Percentiles rank a stretch among this genome's conserved stretches.
phyloP scores from a whole-genome alignment of 53 echinoderm and acorn worm species.

The Henricia sp. region DNA sequence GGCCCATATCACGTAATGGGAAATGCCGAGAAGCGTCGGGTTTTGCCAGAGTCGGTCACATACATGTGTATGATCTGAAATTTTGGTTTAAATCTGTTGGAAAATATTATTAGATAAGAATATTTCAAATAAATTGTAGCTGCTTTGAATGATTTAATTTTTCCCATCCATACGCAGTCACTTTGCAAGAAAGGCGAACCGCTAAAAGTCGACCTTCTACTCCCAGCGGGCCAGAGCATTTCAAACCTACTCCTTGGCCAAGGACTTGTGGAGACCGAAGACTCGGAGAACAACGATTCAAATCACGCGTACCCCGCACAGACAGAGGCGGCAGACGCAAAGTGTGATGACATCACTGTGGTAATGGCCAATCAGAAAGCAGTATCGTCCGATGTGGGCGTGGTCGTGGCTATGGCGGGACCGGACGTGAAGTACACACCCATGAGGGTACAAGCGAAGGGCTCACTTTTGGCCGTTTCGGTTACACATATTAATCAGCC shows the following conservation, averaged over 20 bases:
- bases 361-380: not conserved
- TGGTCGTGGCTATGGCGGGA: conserved; percentile 41
- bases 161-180: conserved; percentile 26
- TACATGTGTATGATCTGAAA: no score
- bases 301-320: not conserved
- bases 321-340: conserved; percentile 1
- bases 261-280: conserved; percentile 35
- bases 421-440: conserved; percentile 45
- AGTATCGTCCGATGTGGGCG: not conserved
- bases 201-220: conserved; percentile 71
- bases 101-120: not conserved
- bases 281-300: not conserved
- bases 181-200: conserved; percentile 50
- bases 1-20: no score
- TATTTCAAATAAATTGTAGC: not conserved
- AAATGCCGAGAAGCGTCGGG: no score
- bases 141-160: not conserved
- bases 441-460: conserved; percentile 62
- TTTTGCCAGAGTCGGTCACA: no score
- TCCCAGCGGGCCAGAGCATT: conserved; percentile 67
- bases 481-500: conserved; percentile 78
- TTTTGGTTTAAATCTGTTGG: no score
- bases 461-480: conserved; percentile 61
- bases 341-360: conserved; percentile 2
- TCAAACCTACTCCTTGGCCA: conserved; percentile 54